Evolutionary conservation across 2,888 invertebrate species (phyloP), one percentile per base, ranked within the genome.

Genomic region (Smittia sp.): DNA sequence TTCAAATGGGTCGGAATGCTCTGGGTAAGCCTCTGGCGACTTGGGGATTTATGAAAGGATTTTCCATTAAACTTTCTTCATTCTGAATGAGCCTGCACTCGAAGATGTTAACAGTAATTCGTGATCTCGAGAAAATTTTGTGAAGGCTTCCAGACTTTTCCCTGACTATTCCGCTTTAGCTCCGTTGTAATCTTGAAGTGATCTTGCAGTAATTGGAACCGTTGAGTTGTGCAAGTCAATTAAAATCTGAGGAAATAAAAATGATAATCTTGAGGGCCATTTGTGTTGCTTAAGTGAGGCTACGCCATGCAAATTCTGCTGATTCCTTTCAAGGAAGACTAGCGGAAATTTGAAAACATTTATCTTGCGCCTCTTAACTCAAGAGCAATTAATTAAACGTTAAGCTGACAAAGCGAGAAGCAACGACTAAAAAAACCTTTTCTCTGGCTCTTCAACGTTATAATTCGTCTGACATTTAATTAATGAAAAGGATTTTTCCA

Each of bases 401-500:
- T 72, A 72, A 72, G 72, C 72, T 72, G 72, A 72, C 72, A 72
- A 72, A 72, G 39, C 25, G 27, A 39, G 24, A 27, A 62, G 39
- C 22, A 58, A 41, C 69, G 46, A 69, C 25, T 52, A 41, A 58
- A 58, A 58, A 58, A 58, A 58, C 7, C 18, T n/a, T 39, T 39
- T 39, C 13, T 11, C 52, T 54, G 70, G 32, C 46, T 22, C 72
- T 72, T 72, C 58, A 72, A 72, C 24, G 54, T 62, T 69, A 54
- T 69, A 27, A 41, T 62, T 62, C 72, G 54, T 18, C 62, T 72
- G 72, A 72, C 72, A 72, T 72, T 72, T 72, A 72, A 72, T 72
- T 72, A 72, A 72, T 72, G 72, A 62, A 72, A 72, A 72, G 72
- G 72, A 72, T 72, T 72, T 69, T 69, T 52, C 22, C 27, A 58